Percentiles rank a stretch among this genome's conserved stretches.
phyloP scores from a whole-genome alignment of 2,888 invertebrate genomes.

The Bombylius major region DNA sequence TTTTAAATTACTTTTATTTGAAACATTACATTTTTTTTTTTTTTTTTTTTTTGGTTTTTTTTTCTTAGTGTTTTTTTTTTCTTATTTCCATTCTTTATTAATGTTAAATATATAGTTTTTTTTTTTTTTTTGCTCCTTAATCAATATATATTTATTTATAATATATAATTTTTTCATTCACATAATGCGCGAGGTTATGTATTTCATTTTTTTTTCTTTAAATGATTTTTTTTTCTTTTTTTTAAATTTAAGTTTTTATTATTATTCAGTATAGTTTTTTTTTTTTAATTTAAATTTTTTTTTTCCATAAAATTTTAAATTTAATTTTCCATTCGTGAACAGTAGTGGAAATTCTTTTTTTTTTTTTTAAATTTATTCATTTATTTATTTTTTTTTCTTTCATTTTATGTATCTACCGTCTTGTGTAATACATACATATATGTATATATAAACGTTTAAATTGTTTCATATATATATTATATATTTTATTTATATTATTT shows the following conservation, averaged over 20 bases:
- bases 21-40: background rate
- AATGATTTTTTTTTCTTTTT: background rate
- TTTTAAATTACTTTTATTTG: background rate
- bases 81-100: background rate
- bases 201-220: slow-evolving; percentile 1
- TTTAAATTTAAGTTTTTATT: background rate
- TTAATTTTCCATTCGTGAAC: background rate
- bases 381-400: background rate
- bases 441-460: background rate
- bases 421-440: too few relatives aligned
- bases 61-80: background rate
- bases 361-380: background rate
- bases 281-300: background rate
- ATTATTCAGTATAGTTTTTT: background rate
- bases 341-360: background rate
- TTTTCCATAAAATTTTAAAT: background rate
- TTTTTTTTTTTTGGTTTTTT: background rate
- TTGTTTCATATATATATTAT: background rate
- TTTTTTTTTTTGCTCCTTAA: background rate
- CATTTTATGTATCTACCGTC: background rate
- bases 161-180: slow-evolving; percentile 15
- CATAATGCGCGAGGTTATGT: slow-evolving; percentile 21
- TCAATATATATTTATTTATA: background rate
- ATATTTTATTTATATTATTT: background rate
- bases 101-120: background rate